Conservation (phyloP, 1,140 invertebrate genomes). For the Aphelinus atriplicis region DNA sequence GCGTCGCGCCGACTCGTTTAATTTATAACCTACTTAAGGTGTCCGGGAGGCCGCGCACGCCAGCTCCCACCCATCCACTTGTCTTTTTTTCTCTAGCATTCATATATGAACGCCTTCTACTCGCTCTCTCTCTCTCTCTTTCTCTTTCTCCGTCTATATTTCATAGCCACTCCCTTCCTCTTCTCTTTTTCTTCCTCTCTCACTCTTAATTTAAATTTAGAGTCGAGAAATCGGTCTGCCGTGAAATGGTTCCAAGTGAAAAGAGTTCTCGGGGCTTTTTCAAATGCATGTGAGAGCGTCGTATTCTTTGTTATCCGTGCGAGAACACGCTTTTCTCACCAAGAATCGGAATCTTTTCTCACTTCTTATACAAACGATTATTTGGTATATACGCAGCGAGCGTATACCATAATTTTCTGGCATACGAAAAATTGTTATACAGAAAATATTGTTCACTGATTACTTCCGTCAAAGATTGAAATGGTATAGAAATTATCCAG, state of each 20-base stretch:
- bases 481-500: too few relatives aligned
- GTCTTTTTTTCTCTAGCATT: background rate
- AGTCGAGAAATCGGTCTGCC: background rate
- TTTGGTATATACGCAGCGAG: too few relatives aligned
- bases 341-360: too few relatives aligned
- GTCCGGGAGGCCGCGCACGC: background rate
- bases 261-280: background rate
- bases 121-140: background rate
- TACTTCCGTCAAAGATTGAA: too few relatives aligned
- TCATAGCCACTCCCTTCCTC: background rate
- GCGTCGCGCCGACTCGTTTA: constrained; percentile 49
- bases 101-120: background rate
- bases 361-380: too few relatives aligned
- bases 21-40: constrained; percentile 61
- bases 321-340: too few relatives aligned
- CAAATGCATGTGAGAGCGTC: background rate
- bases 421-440: too few relatives aligned
- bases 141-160: background rate
- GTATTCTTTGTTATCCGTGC: too few relatives aligned
- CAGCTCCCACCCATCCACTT: background rate
- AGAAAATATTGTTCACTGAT: too few relatives aligned
- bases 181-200: background rate
- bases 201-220: background rate
- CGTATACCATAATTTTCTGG: too few relatives aligned
- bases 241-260: background rate